These are phyloP conservation scores for Belgica antarctica DNA, from an alignment of 2,888 invertebrate species.

Conservation along the genomic window DNA sequence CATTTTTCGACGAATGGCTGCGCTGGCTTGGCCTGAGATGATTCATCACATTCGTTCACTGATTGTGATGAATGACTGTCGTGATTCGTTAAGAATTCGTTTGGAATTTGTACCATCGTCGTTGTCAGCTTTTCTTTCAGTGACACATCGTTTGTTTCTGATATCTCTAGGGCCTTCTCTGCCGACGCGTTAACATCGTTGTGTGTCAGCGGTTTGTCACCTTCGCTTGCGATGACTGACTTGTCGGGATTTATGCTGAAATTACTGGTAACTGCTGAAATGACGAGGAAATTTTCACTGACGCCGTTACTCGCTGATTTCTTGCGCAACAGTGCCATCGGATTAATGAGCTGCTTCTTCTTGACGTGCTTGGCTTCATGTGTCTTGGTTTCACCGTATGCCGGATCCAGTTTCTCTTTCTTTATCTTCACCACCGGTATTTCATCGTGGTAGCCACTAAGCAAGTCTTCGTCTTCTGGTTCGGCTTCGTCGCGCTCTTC, in stretches of 20 bases:
- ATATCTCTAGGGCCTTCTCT: neutral
- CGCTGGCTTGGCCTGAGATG: neutral
- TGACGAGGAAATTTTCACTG: slow-evolving; percentile 1
- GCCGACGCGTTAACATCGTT: neutral
- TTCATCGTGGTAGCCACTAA: neutral
- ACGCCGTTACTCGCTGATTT: neutral
- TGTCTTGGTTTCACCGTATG: neutral
- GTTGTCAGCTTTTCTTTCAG: neutral
- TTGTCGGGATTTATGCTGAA: neutral
- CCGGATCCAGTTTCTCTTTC: slow-evolving; percentile 26
- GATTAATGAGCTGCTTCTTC: slow-evolving; percentile 36
- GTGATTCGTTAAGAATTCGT: neutral
- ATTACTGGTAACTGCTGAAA: slow-evolving; percentile 31
- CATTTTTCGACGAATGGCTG: neutral
- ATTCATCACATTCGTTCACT: neutral
- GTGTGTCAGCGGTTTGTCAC: neutral
- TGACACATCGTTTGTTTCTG: neutral
- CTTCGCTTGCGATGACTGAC: neutral
- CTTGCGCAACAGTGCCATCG: slow-evolving; percentile 32
- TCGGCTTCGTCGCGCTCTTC: slow-evolving; percentile 6
- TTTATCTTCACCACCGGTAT: slow-evolving; percentile 10
- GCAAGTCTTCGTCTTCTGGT: slow-evolving; percentile 21
- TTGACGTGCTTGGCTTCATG: too few relatives aligned
- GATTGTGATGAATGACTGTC: neutral
- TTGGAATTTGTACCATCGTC: slow-evolving; percentile 19